Conservation (phyloP, 2,113 vertebrate genomes). For the Pardalotus punctatus region DNA sequence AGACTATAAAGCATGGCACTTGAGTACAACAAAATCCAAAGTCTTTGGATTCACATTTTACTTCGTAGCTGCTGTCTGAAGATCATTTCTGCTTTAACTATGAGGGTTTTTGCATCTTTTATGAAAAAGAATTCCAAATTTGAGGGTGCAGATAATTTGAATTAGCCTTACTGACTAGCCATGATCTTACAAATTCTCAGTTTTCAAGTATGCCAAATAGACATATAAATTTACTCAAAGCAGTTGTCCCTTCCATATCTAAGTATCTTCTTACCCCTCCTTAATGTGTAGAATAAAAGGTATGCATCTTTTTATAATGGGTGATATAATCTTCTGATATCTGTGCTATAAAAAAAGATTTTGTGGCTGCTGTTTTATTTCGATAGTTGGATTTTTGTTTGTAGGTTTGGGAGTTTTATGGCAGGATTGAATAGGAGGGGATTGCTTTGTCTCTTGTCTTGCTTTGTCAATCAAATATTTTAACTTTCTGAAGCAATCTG, state of each 20-base stretch:
- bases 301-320: not conserved
- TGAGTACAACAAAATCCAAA: not conserved
- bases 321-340: not conserved
- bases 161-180: not conserved
- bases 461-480: not conserved
- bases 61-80: not conserved
- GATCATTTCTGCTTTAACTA: not conserved
- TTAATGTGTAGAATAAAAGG: not conserved
- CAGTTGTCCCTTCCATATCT: not conserved
- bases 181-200: not conserved
- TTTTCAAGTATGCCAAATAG: not conserved
- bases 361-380: not conserved
- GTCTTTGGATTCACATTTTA: not conserved
- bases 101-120: not conserved
- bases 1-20: not conserved
- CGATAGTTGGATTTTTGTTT: not conserved
- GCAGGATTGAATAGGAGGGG: not conserved
- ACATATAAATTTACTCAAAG: not conserved
- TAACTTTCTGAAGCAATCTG: not conserved
- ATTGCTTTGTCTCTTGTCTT: not conserved
- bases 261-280: not conserved
- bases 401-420: not conserved
- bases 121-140: not conserved
- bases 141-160: not conserved
- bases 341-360: not conserved